phyloP scores from a whole-genome alignment of 2,797 vertebrate genomes.

The Mus minutoides region DNA sequence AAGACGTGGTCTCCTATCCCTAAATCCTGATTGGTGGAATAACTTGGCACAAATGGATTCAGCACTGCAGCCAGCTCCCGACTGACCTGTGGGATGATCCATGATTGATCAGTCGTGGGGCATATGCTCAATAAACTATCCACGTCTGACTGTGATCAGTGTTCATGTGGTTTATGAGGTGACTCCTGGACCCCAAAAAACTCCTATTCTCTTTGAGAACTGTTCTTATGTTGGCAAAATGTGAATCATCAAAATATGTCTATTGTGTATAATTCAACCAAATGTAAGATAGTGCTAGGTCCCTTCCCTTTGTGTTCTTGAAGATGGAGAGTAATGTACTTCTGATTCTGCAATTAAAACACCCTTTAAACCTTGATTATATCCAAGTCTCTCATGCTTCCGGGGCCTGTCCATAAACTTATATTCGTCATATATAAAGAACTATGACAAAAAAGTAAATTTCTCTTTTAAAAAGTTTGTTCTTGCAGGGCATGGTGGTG shows the following conservation, averaged over 20 bases:
- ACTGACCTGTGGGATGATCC: no score
- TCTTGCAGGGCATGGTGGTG: no score
- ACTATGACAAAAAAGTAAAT: slow-evolving; percentile 20
- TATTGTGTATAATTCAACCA: neutral
- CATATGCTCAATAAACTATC: no score
- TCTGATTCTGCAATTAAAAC: slow-evolving; percentile 14
- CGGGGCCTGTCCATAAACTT: neutral
- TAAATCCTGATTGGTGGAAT: no score
- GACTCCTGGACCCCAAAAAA: no score
- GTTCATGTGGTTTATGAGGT: no score
- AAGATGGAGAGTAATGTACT: slow-evolving; percentile 19
- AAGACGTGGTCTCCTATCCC: no score
- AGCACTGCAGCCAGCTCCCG: no score
- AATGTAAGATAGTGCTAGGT: neutral
- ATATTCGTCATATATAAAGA: neutral
- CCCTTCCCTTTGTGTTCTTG: slow-evolving; percentile 10
- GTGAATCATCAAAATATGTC: slow-evolving; percentile 37
- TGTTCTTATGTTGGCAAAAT: neutral
- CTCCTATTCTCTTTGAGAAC: neutral
- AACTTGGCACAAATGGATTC: no score
- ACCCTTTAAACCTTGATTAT: neutral
- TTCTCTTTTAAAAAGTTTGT: slow-evolving; percentile 20
- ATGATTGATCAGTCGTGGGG: no score
- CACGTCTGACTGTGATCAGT: no score
- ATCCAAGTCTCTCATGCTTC: neutral